Evolutionary conservation across 2,113 vertebrate species (phyloP), one percentile per base, ranked within the genome.

Genomic region (Bubo bubo): DNA sequence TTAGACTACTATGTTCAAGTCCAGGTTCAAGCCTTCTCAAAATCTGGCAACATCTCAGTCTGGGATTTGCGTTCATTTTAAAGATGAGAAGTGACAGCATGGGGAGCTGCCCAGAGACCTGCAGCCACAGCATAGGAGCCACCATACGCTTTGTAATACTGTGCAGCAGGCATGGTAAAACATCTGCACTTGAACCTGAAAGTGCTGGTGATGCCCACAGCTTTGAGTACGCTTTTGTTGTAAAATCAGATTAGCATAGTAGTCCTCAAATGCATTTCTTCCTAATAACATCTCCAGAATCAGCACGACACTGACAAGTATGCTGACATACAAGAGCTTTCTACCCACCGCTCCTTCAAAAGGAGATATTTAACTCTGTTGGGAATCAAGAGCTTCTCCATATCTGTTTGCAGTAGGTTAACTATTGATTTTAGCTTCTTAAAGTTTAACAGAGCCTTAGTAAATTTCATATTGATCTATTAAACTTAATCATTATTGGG

Each of bases 371-470:
- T 88, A 90, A 85, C 58, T 84, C 68, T 56, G n/a, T 17, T 85
- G 45, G 92, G 49, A 95, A 45, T 56, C 73, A 68, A 82, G 39
- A 16, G 27, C 34, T 64, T 79, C 70, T 91, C 52, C 30, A 1
- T 66, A 37, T 64, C 64, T 79, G 49, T 90, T 95, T 93, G 66
- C 81, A 90, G 81, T 76, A 75, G 66, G 85, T 93, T 94, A 87
- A 60, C 49, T 94, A 97, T 93, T 91, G 97, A 95, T 94, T 96
- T 92, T 86, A 95, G 79, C 91, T 70, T 43, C 73, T 95, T 86
- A 45, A 88, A 93, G 34, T 92, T 93, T 84, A 97, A 89, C 76
- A 87, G 88, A 62, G 56, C 50, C 93, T 95, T 62, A 93, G 83
- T 64, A 92, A 76, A 93, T 87, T 93, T 87, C 43, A 22, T 95